Evolutionary conservation across 2,113 vertebrate genomes (phyloP), one percentile per base, ranked within the genome.

Genomic region (Chionis minor): DNA sequence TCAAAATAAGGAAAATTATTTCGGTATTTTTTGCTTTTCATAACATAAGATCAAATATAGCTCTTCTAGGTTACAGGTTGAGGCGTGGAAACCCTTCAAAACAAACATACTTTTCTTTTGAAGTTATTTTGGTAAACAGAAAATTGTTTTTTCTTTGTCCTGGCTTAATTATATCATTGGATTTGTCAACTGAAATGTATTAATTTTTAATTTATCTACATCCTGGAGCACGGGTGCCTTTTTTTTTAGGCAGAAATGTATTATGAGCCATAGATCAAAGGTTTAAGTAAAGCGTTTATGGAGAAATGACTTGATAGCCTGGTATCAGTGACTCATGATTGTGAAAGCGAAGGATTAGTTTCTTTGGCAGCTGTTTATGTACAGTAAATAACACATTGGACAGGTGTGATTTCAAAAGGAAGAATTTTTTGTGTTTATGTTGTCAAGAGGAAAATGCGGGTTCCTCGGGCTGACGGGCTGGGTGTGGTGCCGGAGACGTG

Each of bases 291-390:
- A 92, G 51, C 51, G 21, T 95, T 95, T 80, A 33, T 38, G 75
- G 52, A 80, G 85, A 94, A 92, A 65, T 24, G 19, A 69, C 88
- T 72, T 65, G 84, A 52, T 58, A 84, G 33, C 77, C 71, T 30
- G 47, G 30, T 72, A 71, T 86, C 70, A 82, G 40, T 93, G 73
- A 63, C 52, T 95, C 28, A 30, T 56, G 62, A 20, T 12, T 90
- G 65, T 70, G 88, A 92, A 74, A 95, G 81, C 75, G 81, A 67
- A 67, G 73, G 72, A 72, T 94, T 91, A 96, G 65, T 81, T 94
- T 86, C 27, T 84, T 74, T 97, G 97, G 96, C 96, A 97, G 91
- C 52, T 85, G 26, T 49, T 92, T 82, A 12, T n/a, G 59, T 59
- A 38, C 63, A 56, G 72, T 56, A 49, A 67, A 54, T 65, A 94